phyloP scores from a whole-genome alignment of 2,113 vertebrate species.

The Elephas maximus region DNA sequence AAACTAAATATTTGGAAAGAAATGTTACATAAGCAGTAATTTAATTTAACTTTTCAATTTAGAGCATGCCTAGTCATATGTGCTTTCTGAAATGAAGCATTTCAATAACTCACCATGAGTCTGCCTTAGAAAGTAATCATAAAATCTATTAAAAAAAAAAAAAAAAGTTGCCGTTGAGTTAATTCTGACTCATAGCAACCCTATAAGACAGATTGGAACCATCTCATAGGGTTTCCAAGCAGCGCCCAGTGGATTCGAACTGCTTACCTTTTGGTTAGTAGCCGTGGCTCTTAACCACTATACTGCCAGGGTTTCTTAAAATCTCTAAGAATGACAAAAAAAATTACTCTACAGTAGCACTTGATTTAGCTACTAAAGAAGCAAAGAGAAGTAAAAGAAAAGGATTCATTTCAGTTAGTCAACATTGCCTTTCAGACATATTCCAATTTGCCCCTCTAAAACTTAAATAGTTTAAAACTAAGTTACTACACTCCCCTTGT shows the following conservation, averaged over 20 bases:
- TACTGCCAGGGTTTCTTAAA: constrained; percentile 23
- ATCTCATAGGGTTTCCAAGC: too few species aligned
- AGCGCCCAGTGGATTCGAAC: too few species aligned
- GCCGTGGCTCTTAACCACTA: too few species aligned
- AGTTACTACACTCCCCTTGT: not conserved
- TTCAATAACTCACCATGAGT: constrained; percentile 66
- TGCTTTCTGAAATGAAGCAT: constrained; percentile 74
- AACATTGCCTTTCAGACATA: not conserved
- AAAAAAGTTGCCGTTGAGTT: too few species aligned
- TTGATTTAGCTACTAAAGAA: constrained; percentile 55
- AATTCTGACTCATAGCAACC: too few species aligned
- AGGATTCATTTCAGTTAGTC: constrained; percentile 9
- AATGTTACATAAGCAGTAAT: constrained; percentile 70
- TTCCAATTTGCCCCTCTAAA: not conserved
- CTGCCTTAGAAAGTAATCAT: constrained; percentile 68
- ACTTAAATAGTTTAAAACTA: not conserved
- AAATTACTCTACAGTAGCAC: not conserved
- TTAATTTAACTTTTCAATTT: constrained; percentile 78
- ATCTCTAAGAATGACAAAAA: constrained; percentile 56
- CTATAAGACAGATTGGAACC: too few species aligned
- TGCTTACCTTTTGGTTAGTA: too few species aligned
- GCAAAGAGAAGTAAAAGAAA: constrained; percentile 44
- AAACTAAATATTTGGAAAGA: constrained; percentile 71
- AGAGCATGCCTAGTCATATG: constrained; percentile 55
- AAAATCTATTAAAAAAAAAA: constrained; percentile 48